A percentile compares a stretch with the other conserved stretches of the same genome.
These are phyloP conservation scores for Thera britannica DNA, from an alignment of 2,888 invertebrate species.

Conservation along the genomic window DNA sequence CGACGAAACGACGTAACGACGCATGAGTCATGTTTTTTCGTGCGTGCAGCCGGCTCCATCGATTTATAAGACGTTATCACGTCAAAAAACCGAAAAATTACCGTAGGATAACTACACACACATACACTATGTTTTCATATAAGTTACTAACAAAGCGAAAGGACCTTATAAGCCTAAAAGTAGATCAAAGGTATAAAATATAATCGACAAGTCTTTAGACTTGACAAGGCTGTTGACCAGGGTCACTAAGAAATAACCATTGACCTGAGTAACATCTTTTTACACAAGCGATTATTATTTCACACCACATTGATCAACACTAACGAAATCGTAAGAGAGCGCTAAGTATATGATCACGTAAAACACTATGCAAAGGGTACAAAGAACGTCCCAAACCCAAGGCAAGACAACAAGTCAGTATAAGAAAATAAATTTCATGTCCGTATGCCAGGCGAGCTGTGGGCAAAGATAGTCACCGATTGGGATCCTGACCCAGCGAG, in stretches of 20 bases:
- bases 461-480: too few relatives aligned
- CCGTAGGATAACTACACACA: too few relatives aligned
- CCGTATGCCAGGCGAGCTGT: too few relatives aligned
- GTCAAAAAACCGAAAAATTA: too few relatives aligned
- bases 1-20: too few relatives aligned
- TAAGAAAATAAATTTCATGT: too few relatives aligned
- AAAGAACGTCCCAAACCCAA: conserved; percentile 23
- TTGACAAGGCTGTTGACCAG: neutral
- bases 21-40: too few relatives aligned
- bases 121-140: too few relatives aligned
- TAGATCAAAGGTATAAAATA: neutral
- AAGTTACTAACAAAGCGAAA: too few relatives aligned
- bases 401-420: conserved; percentile 7
- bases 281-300: conserved; percentile 5
- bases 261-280: neutral
- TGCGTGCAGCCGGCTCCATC: too few relatives aligned
- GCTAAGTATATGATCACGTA: conserved; percentile 45
- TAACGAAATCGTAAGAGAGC: conserved; percentile 43
- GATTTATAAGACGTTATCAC: too few relatives aligned
- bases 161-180: neutral
- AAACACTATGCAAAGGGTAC: neutral
- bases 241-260: neutral
- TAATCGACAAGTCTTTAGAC: neutral
- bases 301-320: neutral
- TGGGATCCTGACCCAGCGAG: too few relatives aligned